Evolutionary conservation across 2,888 invertebrate genomes (phyloP).

Genomic region (Unio pictorum): DNA sequence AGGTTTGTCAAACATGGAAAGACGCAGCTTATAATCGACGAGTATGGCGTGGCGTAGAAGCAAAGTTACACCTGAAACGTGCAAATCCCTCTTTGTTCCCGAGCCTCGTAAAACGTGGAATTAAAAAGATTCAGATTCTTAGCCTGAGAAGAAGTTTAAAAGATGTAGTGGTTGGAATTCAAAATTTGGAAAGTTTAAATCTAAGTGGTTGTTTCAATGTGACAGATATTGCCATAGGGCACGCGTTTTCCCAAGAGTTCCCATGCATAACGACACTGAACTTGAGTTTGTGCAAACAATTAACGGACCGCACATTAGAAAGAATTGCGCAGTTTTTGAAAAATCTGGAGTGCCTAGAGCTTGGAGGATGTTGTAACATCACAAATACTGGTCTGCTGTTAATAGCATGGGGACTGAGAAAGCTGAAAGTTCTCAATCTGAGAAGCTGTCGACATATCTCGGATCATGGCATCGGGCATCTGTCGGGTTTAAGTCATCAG

Average conservation of each 20-base stretch:
- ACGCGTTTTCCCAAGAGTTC: conserved; percentile 84
- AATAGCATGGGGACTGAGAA: conserved; percentile 90
- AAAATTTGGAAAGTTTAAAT: conserved; percentile 89
- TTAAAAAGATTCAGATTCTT: conserved; percentile 89
- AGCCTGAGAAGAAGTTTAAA: conserved; percentile 86
- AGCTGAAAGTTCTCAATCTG: conserved; percentile 87
- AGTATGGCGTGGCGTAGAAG: conserved; percentile 95
- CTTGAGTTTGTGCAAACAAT: conserved; percentile 93
- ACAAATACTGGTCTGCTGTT: conserved; percentile 89
- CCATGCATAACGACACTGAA: conserved; percentile 86
- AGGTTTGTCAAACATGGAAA: conserved; percentile 86
- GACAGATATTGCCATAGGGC: conserved; percentile 86
- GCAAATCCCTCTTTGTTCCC: conserved; percentile 88
- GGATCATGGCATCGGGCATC: conserved; percentile 89
- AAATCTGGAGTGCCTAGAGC: conserved; percentile 88
- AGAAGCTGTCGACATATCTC: conserved; percentile 94
- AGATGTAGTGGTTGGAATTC: conserved; percentile 88
- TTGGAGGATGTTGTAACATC: conserved; percentile 93
- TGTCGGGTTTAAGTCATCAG: conserved; percentile 74
- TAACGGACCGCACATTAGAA: conserved; percentile 90
- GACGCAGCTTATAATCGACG: conserved; percentile 93
- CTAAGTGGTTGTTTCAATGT: conserved; percentile 95
- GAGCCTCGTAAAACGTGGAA: conserved; percentile 89
- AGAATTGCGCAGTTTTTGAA: conserved; percentile 86
- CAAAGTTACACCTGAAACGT: conserved; percentile 86